Percentiles rank a stretch among this genome's conserved stretches.
Evolutionary conservation across 2,113 vertebrate genomes (phyloP).

Genomic region (Misgurnus mizolepis): DNA sequence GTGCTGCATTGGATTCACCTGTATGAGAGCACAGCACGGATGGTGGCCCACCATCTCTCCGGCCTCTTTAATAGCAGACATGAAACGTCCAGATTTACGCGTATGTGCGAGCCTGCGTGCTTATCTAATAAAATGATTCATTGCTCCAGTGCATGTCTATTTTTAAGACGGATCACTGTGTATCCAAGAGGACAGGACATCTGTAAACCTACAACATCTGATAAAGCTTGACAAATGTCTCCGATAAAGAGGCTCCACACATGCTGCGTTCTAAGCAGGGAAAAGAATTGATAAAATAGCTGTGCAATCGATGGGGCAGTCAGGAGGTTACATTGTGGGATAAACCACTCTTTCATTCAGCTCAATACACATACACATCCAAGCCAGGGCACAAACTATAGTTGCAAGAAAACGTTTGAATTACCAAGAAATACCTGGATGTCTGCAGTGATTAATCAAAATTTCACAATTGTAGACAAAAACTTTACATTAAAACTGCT

Average conservation of each 20-base stretch:
- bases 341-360: slow-evolving; percentile 1
- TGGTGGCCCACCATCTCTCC: neutral
- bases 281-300: neutral
- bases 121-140: slow-evolving; percentile 12
- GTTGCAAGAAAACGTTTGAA: neutral
- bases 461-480: too few species aligned
- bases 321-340: neutral
- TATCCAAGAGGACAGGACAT: slow-evolving; percentile 24
- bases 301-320: slow-evolving; percentile 33
- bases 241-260: neutral
- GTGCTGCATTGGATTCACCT: neutral
- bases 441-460: too few species aligned
- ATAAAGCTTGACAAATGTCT: slow-evolving; percentile 27
- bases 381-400: neutral
- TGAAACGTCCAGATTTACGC: neutral
- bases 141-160: slow-evolving; percentile 2
- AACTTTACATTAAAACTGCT: too few species aligned
- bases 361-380: neutral
- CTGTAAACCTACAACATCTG: slow-evolving; percentile 16
- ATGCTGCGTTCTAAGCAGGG: neutral
- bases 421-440: neutral
- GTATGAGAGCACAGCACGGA: neutral
- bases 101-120: neutral
- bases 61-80: neutral
- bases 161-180: slow-evolving; percentile 22